Evolutionary conservation across 2,797 vertebrate species (phyloP), one percentile per base, ranked within the genome.

Genomic region (Phylloscopus collybita): DNA sequence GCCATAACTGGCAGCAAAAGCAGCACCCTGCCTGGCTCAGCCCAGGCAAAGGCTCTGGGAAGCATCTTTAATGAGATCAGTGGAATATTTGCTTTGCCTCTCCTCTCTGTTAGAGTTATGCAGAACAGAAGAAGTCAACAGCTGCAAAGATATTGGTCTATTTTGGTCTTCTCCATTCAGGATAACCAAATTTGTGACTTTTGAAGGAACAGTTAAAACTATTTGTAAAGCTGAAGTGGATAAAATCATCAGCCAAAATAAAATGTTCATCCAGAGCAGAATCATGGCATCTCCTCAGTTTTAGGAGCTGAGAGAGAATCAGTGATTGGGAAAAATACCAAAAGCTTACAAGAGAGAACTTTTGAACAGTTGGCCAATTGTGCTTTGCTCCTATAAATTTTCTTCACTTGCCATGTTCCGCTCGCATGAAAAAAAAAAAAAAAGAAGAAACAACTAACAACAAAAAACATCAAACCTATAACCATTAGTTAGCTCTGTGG

Each of bases 401-500:
- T 88, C 73, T 89, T 92, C 92, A 79, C 70, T 96, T 97, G 91
- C 93, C 93, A 81, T 95, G 91, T 71, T 94, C 47, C 8, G 25
- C 71, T 73, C 53, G 29, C 60, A 86, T 54, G 12, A 6, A 49
- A 60, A 88, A 93, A 5, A 36, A 36, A 40, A 88, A 49, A 26
- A 62, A 83, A 36, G 11, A 53, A 30, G 69, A 86, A 92, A 88
- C 83, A 83, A 25, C 42, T 32, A 75, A 57, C 79, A 90, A 72
- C 40, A 90, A 94, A 94, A 95, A 95, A 93, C 94, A 92, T 56
- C 81, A 96, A 69, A 95, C 91, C 90, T 97, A 95, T 98, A 98
- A 98, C 96, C 97, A 96, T 98, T 93, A 97, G 96, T 98, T 98
- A 96, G 97, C 96, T 96, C 98, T 98, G 98, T 98, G 98, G 97